Percentiles rank a stretch among this genome's conserved stretches.
Evolutionary conservation across 2,797 vertebrate genomes (phyloP).

Genomic region (Lateolabrax maculatus): DNA sequence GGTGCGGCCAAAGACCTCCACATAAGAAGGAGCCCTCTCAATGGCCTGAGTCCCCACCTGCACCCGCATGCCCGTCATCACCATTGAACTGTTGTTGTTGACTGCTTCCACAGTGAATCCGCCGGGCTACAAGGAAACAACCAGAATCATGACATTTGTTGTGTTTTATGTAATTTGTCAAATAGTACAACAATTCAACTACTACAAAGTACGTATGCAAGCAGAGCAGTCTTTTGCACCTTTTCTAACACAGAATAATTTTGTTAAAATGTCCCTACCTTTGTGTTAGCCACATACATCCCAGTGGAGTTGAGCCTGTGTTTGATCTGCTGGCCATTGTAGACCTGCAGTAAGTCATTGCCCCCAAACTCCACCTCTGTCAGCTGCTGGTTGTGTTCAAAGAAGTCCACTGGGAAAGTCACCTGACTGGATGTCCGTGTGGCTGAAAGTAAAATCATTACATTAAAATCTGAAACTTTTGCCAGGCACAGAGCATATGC

Average conservation of each 20-base stretch:
- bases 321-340: slow-evolving; percentile 99
- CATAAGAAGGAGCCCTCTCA: slow-evolving; percentile 94
- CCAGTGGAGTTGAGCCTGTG: slow-evolving; percentile 98
- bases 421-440: slow-evolving; percentile 96
- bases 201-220: too few species aligned
- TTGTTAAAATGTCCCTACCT: slow-evolving; percentile 83
- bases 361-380: slow-evolving; percentile 98
- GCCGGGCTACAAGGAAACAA: slow-evolving; percentile 87
- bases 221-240: background rate
- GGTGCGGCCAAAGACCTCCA: slow-evolving; percentile 97
- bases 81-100: slow-evolving; percentile 98
- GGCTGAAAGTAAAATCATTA: slow-evolving; percentile 81
- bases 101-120: slow-evolving; percentile 96
- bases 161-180: background rate
- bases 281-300: slow-evolving; percentile 99
- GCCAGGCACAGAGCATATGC: background rate
- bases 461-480: slow-evolving; percentile 12
- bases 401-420: slow-evolving; percentile 99
- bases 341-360: slow-evolving; percentile 97
- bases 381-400: slow-evolving; percentile 98
- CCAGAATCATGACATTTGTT: background rate
- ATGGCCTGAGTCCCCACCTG: slow-evolving; percentile 97
- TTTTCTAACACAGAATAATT: slow-evolving; percentile 6
- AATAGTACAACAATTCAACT: background rate
- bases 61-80: slow-evolving; percentile 98